Evolutionary conservation across 2,797 vertebrate genomes (phyloP), one percentile per base, ranked within the genome.

Genomic region (Toxotes lorentzi): DNA sequence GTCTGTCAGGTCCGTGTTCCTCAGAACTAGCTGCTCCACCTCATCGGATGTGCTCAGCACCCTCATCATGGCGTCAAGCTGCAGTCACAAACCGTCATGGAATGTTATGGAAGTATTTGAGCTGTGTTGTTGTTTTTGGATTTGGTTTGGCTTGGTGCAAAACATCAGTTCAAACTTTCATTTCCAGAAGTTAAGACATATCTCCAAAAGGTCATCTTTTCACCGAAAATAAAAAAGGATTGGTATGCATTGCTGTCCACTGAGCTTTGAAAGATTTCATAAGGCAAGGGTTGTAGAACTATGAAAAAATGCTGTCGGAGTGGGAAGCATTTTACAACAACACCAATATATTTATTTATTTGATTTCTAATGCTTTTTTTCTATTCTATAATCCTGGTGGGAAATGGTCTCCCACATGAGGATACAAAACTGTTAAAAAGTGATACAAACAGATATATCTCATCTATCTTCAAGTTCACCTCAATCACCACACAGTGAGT

Each of bases 1-100:
- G 21, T 96, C 95, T 0, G 95, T 96, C 79, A 97, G 89, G 70
- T 91, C 96, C 0, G 95, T 96, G 91, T 97, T 97, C 88, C 95
- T 95, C 71, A 97, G 89, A 16, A 96, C 93, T 68, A 97, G 90
- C 86, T 96, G 94, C 50, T 95, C 95, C 87, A 97, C 95, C 81
- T 95, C 93, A 3, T 95, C 94, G 0, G 94, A 95, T 0, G 86
- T 87, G 70, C 77, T 91, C 72, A 97, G 88, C 73, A 96, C 92
- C 0, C 80, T 73, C 76, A 92, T 92, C 91, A 96, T 93, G 65
- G 94, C 95, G 0, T 94, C 87, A 16, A 96, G 89, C 96, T 96
- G 23, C 50, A 77, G 35, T n/a, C 2, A 48, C 47, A 85, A 66
- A 82, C 7, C 66, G 27, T 30, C 27, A 32, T 50, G 14, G 35